Percentiles rank a stretch among this genome's conserved stretches.
phyloP scores from a whole-genome alignment of 2,888 invertebrate genomes.

The Hyppa rectilinea region DNA sequence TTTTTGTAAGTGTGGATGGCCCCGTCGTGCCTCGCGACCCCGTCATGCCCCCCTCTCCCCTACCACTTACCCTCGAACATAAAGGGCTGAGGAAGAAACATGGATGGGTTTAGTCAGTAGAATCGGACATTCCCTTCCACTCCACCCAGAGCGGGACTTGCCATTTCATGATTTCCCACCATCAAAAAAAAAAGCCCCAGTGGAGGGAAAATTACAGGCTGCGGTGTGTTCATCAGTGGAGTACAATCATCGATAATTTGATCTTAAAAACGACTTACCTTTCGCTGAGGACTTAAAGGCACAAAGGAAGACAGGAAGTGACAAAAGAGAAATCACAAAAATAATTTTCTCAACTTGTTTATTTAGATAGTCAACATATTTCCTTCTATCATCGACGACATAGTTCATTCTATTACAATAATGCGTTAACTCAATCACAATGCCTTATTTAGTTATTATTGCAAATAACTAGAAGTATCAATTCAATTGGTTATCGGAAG shows the following conservation, averaged over 20 bases:
- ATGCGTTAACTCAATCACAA: conserved; percentile 69
- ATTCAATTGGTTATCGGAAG: conserved; percentile 56
- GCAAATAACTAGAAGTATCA: conserved; percentile 64
- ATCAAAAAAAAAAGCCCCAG: too few species aligned
- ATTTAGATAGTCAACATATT: conserved; percentile 77
- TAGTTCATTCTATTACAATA: conserved; percentile 64
- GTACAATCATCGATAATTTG: not conserved
- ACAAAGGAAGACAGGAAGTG: conserved; percentile 4
- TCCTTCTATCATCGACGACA: conserved; percentile 70
- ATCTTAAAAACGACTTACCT: not conserved
- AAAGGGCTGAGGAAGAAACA: too few species aligned
- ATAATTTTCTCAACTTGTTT: conserved; percentile 76
- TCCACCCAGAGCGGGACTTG: too few species aligned
- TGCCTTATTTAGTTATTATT: conserved; percentile 70
- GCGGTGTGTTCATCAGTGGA: not conserved
- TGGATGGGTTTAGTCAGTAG: too few species aligned
- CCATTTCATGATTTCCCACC: too few species aligned
- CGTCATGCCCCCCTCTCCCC: too few species aligned
- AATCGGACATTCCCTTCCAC: too few species aligned
- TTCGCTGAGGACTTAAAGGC: not conserved
- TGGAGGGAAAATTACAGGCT: too few species aligned
- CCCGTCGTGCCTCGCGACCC: too few species aligned
- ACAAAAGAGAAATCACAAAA: conserved; percentile 28
- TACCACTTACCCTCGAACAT: too few species aligned
- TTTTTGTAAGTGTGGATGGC: too few species aligned